Conservation (phyloP, 2,113 vertebrate genomes). For the Dipodomys spectabilis region DNA sequence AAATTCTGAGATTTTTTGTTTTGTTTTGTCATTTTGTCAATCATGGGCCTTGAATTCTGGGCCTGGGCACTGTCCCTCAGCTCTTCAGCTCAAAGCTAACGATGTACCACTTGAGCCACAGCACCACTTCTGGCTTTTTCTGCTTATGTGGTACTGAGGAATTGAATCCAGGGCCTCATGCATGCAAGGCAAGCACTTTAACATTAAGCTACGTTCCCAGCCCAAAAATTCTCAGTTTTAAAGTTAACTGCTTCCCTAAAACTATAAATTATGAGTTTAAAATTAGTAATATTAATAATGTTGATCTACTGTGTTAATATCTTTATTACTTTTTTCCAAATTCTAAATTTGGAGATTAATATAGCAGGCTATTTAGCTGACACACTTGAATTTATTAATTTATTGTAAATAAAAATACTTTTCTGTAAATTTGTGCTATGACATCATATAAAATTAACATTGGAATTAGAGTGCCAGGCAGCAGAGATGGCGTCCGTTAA, state of each 20-base stretch:
- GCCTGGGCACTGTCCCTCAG: no score
- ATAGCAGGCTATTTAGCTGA: neutral
- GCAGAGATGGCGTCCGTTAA: neutral
- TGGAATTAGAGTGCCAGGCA: neutral
- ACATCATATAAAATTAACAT: neutral
- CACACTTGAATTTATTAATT: neutral
- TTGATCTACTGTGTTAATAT: neutral
- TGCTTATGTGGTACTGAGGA: no score
- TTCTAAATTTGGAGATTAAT: neutral
- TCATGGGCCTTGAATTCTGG: no score
- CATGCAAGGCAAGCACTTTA: no score
- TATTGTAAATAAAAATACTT: neutral
- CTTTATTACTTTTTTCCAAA: neutral
- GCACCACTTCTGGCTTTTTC: no score
- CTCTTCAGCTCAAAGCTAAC: no score
- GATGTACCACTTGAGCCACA: no score
- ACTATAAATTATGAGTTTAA: neutral
- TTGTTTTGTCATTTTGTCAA: no score
- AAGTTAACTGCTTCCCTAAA: neutral
- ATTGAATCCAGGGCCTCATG: no score
- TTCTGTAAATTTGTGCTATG: neutral
- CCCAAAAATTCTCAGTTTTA: neutral
- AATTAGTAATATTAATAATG: no score
- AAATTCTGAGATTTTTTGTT: neutral
- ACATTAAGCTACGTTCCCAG: no score